Base-by-base conservation (phyloP, 2,888 invertebrate genomes). In the Acrobasis repandana region DNA sequence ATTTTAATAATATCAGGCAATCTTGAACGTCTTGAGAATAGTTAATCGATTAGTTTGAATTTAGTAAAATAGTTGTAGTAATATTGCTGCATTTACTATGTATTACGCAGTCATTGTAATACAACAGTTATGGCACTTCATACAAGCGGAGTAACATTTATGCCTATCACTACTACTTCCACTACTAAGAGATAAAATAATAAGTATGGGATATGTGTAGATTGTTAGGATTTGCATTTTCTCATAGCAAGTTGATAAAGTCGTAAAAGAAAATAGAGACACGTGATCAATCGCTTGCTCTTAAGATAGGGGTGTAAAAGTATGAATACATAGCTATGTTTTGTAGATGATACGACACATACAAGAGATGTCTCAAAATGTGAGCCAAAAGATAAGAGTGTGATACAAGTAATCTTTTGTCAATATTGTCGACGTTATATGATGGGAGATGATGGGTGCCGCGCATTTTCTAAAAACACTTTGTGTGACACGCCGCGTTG, bases 381-480 rank as follows among this genome's bases (percentile, higher is more conserved):
- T 69, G 68, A 75, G 72, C 72, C 70, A 65, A 61, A 73, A 80
- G 88, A 87, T 88, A 88, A 85, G 79, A 77, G 73, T 72, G 77
- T 75, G 70, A 79, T 69, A 70, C 65, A 64, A 70, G 63, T 84
- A 87, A 89, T 90, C 90, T 89, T 85, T 79, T 77, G 90, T 88
- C 84, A 89, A 90, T 83, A 88, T 85, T 79, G 81, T 75, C 75
- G 68, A 70, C 67, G 77, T 70, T 81, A 80, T 82, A 80, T 76
- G 76, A 79, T 65, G 72, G 67, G 60, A 71, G 71, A 76, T 68
- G 73, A 77, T 72, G 76, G 75, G 73, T 69, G 75, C 65, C 74
- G 75, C 73, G 69, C 76, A 79, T 78, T 82, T 79, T 75, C 79
- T 76, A 65, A 77, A 80, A 77, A 71, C 77, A 73, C 65, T 72